Evolutionary conservation across 1,140 invertebrate genomes (phyloP).

Genomic region (Bradysia coprophila): DNA sequence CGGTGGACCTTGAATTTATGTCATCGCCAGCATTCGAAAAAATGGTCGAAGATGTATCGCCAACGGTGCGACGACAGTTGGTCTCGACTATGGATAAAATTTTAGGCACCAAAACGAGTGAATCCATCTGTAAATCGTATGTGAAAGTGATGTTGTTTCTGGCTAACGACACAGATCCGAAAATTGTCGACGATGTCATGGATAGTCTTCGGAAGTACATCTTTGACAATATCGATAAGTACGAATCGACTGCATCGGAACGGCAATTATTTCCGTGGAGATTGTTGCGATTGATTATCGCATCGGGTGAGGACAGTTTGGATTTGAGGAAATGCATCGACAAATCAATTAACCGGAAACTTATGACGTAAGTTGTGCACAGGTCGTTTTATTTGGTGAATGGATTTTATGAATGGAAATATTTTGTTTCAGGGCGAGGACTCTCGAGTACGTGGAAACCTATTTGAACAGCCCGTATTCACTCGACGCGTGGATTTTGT

Average conservation of each 20-base stretch:
- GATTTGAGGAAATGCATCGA: constrained; percentile 13
- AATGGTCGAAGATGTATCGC: constrained; percentile 8
- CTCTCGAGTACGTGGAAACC: constrained; percentile 15
- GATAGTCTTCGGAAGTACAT: constrained; percentile 14
- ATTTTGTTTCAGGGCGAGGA: constrained; percentile 8
- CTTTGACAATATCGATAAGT: constrained; percentile 11
- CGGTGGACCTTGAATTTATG: neutral
- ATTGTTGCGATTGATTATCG: constrained; percentile 14
- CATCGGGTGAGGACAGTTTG: constrained; percentile 11
- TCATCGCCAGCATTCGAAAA: neutral
- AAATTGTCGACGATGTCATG: constrained; percentile 12
- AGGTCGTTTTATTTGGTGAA: neutral
- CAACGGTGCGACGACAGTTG: constrained; percentile 14
- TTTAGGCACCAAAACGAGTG: constrained; percentile 12
- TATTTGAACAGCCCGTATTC: constrained; percentile 16
- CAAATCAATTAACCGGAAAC: constrained; percentile 4
- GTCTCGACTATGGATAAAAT: constrained; percentile 13
- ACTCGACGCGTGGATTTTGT: constrained; percentile 18
- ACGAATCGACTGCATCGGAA: constrained; percentile 16
- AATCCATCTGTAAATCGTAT: constrained; percentile 15
- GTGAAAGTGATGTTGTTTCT: constrained; percentile 15
- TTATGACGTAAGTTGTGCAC: constrained; percentile 6
- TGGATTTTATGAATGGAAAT: neutral
- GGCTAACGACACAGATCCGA: constrained; percentile 14
- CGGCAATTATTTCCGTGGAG: constrained; percentile 20